phyloP scores from a whole-genome alignment of 53 echinoderm and acorn worm species.

The Glandiceps talaboti region DNA sequence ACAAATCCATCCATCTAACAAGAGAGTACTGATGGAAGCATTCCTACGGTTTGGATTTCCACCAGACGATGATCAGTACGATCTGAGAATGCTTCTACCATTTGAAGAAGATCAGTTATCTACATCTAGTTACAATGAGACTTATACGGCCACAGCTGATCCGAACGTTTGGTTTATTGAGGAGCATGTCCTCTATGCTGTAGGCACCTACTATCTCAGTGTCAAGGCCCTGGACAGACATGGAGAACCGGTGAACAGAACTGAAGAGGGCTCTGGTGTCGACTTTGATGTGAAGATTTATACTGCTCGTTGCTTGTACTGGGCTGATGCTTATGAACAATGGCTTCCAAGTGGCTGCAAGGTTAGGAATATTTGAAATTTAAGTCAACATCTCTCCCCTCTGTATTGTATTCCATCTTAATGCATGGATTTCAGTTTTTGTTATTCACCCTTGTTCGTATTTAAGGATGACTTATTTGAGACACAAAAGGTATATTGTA shows the following conservation, averaged over 20 bases:
- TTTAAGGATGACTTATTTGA: too few species aligned
- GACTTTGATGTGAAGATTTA: constrained; percentile 58
- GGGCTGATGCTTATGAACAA: constrained; percentile 51
- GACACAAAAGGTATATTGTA: too few species aligned
- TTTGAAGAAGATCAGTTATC: constrained; percentile 20
- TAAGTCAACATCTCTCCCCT: too few species aligned
- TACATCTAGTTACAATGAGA: constrained; percentile 30
- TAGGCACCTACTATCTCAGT: constrained; percentile 50
- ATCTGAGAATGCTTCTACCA: constrained; percentile 37
- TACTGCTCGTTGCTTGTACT: constrained; percentile 58
- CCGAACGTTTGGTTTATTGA: constrained; percentile 63
- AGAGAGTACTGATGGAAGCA: background rate
- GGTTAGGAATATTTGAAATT: too few species aligned
- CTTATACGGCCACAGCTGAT: constrained; percentile 41
- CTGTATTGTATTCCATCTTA: too few species aligned
- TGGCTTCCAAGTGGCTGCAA: constrained; percentile 75
- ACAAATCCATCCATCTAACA: constrained; percentile 32
- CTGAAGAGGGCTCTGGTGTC: constrained; percentile 6
- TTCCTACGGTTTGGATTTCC: constrained; percentile 52
- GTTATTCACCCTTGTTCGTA: too few species aligned
- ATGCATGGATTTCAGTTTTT: too few species aligned
- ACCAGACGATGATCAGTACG: constrained; percentile 36
- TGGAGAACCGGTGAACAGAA: constrained; percentile 1
- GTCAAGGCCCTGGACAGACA: constrained; percentile 11
- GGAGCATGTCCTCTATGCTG: constrained; percentile 41